Base-by-base conservation (phyloP, 1,140 invertebrate species). In the Orius insidiosus region DNA sequence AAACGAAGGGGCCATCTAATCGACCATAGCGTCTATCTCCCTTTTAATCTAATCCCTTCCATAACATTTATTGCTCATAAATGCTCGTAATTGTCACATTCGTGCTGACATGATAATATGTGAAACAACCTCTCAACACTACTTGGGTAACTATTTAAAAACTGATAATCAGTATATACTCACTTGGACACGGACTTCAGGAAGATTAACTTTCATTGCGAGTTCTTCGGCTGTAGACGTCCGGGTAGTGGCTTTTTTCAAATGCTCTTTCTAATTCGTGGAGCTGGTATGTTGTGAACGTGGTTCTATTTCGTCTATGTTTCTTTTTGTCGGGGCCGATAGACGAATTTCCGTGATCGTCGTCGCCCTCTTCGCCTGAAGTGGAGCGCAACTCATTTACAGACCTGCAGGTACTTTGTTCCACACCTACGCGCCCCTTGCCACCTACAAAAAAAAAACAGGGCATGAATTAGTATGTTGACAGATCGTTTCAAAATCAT, bases 211-310 rank as follows among this genome's bases (percentile, higher is more conserved):
- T 70, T 97, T 97, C 75, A 92, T 85, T 10, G 90, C 89, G 30
- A 95, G 69, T 59, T 93, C 88, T 64, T 95, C 90, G 69, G 48
- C 84, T 85, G 65, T 94, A 95, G 34, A 96, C 90, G 62, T 96
- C 92, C 4, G 90, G 90, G 63, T 96, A 96, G 63, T 95, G 93
- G 13, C 88, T 95, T 66, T 97, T 96, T 64, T 95, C 89, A 65
- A 98, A 98, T 18, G 92, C 88, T 45, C 87, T 65, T 66, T 98
- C 94, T 53, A 98, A 69, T 63, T 96, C 89, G 68, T 98, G 93
- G 45, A 97, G 73, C 65, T 96, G 92, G 68, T 93, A 97, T 32
- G 95, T 98, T 36, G 95, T 98, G 69, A 99, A 98, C 36, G 95
- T 98, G 36, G 95, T 98, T 42, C 95, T 69, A 68, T 98, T 98